These are phyloP conservation scores for Cladopsammia gracilis DNA, from an alignment of 64 coral and sea anemone genomes.

Conservation along the genomic window DNA sequence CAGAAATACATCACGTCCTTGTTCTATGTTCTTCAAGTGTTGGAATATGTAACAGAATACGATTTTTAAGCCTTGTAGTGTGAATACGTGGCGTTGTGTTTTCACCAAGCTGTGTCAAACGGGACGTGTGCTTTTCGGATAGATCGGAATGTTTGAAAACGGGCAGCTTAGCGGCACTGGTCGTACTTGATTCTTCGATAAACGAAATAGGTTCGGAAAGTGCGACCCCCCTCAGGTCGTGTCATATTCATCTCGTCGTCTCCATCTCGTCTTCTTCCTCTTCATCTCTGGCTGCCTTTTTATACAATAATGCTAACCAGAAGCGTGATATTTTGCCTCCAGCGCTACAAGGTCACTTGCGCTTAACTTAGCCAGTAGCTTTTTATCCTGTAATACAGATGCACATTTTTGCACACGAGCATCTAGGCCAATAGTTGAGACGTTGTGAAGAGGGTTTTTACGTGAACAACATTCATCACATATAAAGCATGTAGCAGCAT, in stretches of 20 bases:
- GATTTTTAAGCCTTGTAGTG: conserved; percentile 59
- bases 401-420: conserved; percentile 71
- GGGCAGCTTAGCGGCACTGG: conserved; percentile 51
- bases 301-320: conserved; percentile 68
- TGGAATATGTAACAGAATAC: conserved; percentile 51
- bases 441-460: conserved; percentile 69
- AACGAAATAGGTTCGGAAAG: conserved; percentile 67
- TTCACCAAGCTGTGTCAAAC: conserved; percentile 47
- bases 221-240: conserved; percentile 65
- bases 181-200: conserved; percentile 68
- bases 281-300: conserved; percentile 46
- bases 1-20: conserved; percentile 59
- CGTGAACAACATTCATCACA: conserved; percentile 56
- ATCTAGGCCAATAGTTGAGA: conserved; percentile 63
- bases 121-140: conserved; percentile 59
- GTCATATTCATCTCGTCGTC: conserved; percentile 19
- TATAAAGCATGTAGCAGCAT: conserved; percentile 56
- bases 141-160: conserved; percentile 73
- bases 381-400: conserved; percentile 65
- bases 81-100: no score
- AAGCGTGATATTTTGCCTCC: conserved; percentile 71
- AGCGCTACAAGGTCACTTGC: conserved; percentile 69
- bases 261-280: conserved; percentile 43
- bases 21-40: conserved; percentile 27
- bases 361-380: conserved; percentile 78